These are phyloP conservation scores for Uromys caudimaculatus DNA, from an alignment of 2,797 vertebrate species.

Conservation along the genomic window DNA sequence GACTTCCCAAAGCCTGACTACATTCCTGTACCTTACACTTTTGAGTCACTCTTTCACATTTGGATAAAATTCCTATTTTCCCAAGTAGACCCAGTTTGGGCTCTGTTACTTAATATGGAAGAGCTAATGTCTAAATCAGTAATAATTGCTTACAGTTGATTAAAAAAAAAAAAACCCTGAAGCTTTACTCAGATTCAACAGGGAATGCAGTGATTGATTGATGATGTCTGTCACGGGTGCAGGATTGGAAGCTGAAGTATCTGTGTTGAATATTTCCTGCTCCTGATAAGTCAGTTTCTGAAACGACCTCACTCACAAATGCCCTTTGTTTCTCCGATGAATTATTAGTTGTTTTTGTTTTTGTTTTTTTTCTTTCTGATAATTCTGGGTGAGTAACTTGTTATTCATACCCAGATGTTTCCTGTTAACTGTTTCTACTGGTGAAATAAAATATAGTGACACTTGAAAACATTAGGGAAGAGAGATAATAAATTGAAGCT, in stretches of 20 bases:
- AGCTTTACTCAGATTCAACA: not conserved
- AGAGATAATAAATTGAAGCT: constrained; percentile 29
- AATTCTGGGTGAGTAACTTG: constrained; percentile 10
- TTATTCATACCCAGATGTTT: constrained; percentile 42
- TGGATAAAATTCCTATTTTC: constrained; percentile 22
- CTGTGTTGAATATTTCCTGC: constrained; percentile 31
- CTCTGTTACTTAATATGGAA: constrained; percentile 19
- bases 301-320: constrained; percentile 42
- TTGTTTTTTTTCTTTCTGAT: not conserved
- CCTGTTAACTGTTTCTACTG: not conserved
- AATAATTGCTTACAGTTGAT: constrained; percentile 3
- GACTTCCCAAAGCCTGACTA: not conserved
- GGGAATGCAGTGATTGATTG: constrained; percentile 5
- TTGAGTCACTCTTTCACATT: not conserved
- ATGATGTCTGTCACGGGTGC: not conserved
- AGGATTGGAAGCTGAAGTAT: not conserved
- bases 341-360: not conserved
- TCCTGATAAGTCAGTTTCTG: constrained; percentile 5
- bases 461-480: constrained; percentile 27
- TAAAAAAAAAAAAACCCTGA: not conserved
- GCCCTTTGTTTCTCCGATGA: constrained; percentile 22
- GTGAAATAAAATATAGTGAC: constrained; percentile 43
- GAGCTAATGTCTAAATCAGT: not conserved
- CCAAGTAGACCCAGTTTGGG: constrained; percentile 28
- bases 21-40: constrained; percentile 5